These are phyloP conservation scores for Xiphophorus couchianus DNA, from an alignment of 2,113 vertebrate genomes.

Conservation along the genomic window DNA sequence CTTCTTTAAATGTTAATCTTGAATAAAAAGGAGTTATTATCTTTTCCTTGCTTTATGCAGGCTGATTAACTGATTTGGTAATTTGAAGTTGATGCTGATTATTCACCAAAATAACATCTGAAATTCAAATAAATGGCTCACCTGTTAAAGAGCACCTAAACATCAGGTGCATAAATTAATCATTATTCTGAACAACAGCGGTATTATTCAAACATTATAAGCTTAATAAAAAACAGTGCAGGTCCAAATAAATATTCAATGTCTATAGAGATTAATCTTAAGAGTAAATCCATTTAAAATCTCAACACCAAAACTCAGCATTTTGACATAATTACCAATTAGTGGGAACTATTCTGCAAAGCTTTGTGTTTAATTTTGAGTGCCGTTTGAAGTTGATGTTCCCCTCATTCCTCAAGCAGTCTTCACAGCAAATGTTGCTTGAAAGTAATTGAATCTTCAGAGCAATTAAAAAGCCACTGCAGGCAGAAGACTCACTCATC, in stretches of 20 bases:
- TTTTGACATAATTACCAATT: constrained; percentile 1
- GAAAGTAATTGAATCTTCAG: constrained; percentile 12
- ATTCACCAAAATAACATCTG: not conserved
- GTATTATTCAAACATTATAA: not conserved
- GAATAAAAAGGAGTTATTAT: constrained; percentile 2
- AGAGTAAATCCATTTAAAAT: not conserved
- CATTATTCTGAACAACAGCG: not conserved
- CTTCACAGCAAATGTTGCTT: constrained; percentile 5
- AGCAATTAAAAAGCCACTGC: constrained; percentile 18
- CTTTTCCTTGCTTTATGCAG: not conserved
- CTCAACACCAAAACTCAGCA: not conserved
- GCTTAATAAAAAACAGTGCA: not conserved
- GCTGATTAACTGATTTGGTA: constrained; percentile 29
- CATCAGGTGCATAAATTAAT: not conserved
- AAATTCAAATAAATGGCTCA: constrained; percentile 30
- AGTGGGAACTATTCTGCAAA: not conserved
- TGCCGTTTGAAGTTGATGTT: not conserved
- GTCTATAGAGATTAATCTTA: too few relatives aligned
- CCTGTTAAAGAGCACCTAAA: constrained; percentile 2
- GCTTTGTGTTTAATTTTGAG: not conserved
- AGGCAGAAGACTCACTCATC: not conserved
- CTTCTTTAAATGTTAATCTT: constrained; percentile 12
- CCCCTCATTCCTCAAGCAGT: not conserved
- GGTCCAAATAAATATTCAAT: not conserved
- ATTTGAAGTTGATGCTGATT: constrained; percentile 5